Base-by-base conservation (phyloP, 2,797 vertebrate genomes). In the Luscinia luscinia region DNA sequence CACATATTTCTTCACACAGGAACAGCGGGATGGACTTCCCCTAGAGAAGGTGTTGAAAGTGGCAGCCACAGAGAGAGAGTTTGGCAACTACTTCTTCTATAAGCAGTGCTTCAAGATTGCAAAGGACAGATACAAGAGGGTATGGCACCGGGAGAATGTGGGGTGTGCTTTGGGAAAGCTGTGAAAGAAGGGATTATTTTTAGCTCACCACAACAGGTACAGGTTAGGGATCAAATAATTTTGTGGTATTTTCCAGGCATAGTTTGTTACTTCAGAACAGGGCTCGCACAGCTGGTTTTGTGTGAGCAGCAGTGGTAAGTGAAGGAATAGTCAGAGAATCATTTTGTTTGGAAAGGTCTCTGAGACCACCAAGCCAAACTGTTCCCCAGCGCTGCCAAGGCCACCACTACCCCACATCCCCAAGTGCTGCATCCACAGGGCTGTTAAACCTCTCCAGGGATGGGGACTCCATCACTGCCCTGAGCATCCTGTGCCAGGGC, bases 1-100 rank as follows among this genome's bases (percentile, higher is more conserved):
- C 22, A 83, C 63, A 17, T 76, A 18, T 80, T 95, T 93, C 59
- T 92, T 93, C 80, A 12, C 64, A 40, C 97, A 99, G 99, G 98
- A 98, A 46, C 98, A 98, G 66, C 99, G 98, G 95, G 97, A 96
- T 54, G 40, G 41, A 0, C 93, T 97, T 89, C 98, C 98, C 3
- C 92, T 99, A 46, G 95, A 98, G 54, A 98, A 97, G 28, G 94
- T 99, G 74, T 93, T 99, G 36, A 98, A 98, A 41, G 98, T 99
- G 77, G 98, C 98, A 55, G 92, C 96, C 48, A 98, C 98, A 0
- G 97, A 99, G 54, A 98, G 98, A 57, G 97, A 97, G 92, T 99
- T 99, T 93, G 99, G 99, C 80, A 99, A 99, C 97, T 98, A 98
- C 76, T 98, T 98, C 83, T 99, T 99, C 97, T 97, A 93, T 9